Conservation (phyloP, 1,140 invertebrate genomes). For the Andrena cerasifolii region DNA sequence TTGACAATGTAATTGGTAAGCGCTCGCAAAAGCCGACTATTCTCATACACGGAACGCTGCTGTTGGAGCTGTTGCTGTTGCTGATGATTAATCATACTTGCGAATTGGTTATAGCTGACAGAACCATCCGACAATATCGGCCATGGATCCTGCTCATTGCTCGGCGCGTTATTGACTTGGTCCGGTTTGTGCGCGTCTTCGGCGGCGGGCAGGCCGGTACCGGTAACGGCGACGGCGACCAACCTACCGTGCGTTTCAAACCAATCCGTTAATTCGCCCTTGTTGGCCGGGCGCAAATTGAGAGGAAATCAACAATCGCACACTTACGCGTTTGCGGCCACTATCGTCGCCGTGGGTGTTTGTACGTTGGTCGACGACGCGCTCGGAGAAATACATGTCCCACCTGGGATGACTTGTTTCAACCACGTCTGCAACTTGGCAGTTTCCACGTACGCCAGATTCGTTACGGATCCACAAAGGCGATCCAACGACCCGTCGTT, state of each 20-base stretch:
- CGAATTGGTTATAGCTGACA: conserved; percentile 61
- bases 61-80: conserved; percentile 64
- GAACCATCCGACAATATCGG: conserved; percentile 69
- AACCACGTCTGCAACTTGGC: conserved; percentile 88
- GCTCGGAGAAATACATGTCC: conserved; percentile 77
- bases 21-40: conserved; percentile 88
- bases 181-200: conserved; percentile 65
- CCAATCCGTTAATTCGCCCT: not conserved
- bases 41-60: conserved; percentile 85
- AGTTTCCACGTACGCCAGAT: conserved; percentile 86
- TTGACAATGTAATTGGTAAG: conserved; percentile 90
- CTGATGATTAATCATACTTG: conserved; percentile 72
- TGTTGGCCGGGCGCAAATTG: too few relatives aligned
- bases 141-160: conserved; percentile 72
- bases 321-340: conserved; percentile 50
- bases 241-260: conserved; percentile 24
- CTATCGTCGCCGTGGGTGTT: conserved; percentile 77
- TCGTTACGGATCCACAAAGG: conserved; percentile 87
- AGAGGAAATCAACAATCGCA: not conserved
- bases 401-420: conserved; percentile 86
- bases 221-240: conserved; percentile 45
- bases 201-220: conserved; percentile 19
- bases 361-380: conserved; percentile 78
- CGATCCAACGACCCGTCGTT: conserved; percentile 86
- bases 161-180: conserved; percentile 62